Evolutionary conservation across 2,797 vertebrate genomes (phyloP), one percentile per base, ranked within the genome.

Genomic region (Lutra lutra): DNA sequence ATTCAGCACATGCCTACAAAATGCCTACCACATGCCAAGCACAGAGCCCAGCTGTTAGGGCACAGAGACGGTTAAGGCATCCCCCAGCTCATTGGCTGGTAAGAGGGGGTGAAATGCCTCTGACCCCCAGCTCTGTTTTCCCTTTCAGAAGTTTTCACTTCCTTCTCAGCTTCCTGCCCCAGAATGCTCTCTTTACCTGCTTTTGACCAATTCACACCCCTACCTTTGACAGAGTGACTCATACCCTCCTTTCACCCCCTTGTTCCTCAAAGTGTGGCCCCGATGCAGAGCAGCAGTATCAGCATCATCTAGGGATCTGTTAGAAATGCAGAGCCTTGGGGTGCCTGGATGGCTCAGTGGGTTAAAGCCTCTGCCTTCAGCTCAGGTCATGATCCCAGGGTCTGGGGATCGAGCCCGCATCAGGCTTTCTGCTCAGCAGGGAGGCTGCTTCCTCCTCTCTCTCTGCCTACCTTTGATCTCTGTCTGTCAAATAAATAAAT

Each of bases 161-260:
- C 29, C 54, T 86, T 86, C 58, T 75, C 62, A 56, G n/a, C 40
- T 35, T 82, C 84, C 75, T 68, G 18, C 4, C n/a, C 60, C 48
- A 60, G 14, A 77, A 38, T 17, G 48, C 21, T 43, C 25, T 62
- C 78, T 75, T 79, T 9, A 60, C 70, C 86, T 91, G 68, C 86
- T 89, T 96, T 66, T 85, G 85, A 79, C 85, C 23, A 68, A 13
- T 40, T 96, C 60, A 66, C 35, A 25, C 87, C 60, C 78, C 91
- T 93, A 89, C 64, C 14, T 86, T 84, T 93, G 86, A 89, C 51
- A 80, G 17, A 94, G 38, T 77, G 86, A 72, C 29, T 91, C 43
- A n/a, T 14, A 66, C 27, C 75, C 58, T 85, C 27, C 7, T 56
- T 35, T 43, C 70, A 73, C 51, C 25, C 40, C 46, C 15, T 93